A percentile compares a stretch with the other conserved stretches of the same genome.
phyloP scores from a whole-genome alignment of 2,113 vertebrate species.

The Delphinus delphis region DNA sequence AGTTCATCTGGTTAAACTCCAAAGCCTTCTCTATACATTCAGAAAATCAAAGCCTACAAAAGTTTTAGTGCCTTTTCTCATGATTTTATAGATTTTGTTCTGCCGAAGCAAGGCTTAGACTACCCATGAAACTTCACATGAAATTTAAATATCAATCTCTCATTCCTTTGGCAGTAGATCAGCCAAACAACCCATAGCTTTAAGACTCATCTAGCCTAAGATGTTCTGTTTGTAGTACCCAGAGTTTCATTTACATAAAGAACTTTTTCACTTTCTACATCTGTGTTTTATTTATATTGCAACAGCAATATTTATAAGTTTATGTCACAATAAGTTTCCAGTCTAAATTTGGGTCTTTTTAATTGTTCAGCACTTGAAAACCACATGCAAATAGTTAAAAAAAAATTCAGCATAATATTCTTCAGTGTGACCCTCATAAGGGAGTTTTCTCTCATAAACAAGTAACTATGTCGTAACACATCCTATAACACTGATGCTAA shows the following conservation, averaged over 20 bases:
- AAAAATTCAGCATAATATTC: neutral
- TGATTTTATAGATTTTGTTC: slow-evolving; percentile 69
- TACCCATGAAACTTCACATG: slow-evolving; percentile 70
- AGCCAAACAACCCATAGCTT: slow-evolving; percentile 63
- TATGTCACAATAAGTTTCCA: slow-evolving; percentile 75
- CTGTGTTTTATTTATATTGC: slow-evolving; percentile 79
- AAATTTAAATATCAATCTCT: slow-evolving; percentile 79
- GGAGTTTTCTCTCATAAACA: neutral
- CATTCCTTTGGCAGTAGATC: slow-evolving; percentile 73
- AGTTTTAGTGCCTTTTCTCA: slow-evolving; percentile 55
- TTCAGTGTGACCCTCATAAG: neutral
- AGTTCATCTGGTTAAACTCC: slow-evolving; percentile 10
- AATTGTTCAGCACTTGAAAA: slow-evolving; percentile 66
- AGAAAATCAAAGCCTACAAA: slow-evolving; percentile 57
- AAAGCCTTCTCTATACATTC: slow-evolving; percentile 43
- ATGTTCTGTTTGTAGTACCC: slow-evolving; percentile 68
- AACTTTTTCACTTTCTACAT: slow-evolving; percentile 74
- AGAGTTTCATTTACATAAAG: slow-evolving; percentile 75
- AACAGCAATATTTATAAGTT: slow-evolving; percentile 80
- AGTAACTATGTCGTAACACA: neutral
- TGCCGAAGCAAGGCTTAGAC: slow-evolving; percentile 68
- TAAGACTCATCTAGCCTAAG: slow-evolving; percentile 66
- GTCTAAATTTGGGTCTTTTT: slow-evolving; percentile 68
- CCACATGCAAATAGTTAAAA: slow-evolving; percentile 40
- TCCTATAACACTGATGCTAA: neutral